Percentiles rank a stretch among this genome's conserved stretches.
phyloP scores from a whole-genome alignment of 2,797 vertebrate species.

The Chromobotia macracanthus region DNA sequence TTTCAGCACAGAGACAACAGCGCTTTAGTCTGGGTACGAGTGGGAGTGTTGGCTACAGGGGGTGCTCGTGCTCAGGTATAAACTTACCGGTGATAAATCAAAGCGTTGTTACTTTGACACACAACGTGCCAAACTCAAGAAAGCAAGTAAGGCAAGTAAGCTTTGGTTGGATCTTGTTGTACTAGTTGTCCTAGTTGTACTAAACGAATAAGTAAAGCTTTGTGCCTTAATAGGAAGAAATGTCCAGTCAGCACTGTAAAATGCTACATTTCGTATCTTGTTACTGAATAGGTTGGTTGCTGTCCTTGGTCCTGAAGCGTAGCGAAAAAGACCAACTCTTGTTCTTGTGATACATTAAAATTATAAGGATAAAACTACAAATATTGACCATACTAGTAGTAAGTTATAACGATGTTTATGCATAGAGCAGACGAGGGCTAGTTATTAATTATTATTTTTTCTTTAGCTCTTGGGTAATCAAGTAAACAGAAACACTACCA shows the following conservation, averaged over 20 bases:
- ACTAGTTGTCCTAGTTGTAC: neutral
- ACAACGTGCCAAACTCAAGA: neutral
- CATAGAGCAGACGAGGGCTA: no score
- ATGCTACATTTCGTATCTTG: neutral
- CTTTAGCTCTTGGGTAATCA: no score
- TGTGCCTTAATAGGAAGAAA: neutral
- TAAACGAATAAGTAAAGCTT: conserved; percentile 4
- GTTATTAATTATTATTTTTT: no score
- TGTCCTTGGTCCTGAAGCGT: conserved; percentile 46
- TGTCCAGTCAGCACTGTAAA: neutral
- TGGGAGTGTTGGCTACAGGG: conserved; percentile 45
- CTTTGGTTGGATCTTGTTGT: neutral
- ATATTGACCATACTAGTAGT: neutral
- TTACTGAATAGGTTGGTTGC: neutral
- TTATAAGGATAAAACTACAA: neutral
- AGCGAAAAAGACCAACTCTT: neutral
- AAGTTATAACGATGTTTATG: neutral
- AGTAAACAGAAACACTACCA: no score
- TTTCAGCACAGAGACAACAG: neutral
- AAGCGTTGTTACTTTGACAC: neutral
- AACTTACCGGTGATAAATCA: conserved; percentile 17
- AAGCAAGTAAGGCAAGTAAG: neutral
- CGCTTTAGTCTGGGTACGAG: conserved; percentile 10
- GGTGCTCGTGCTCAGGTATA: conserved; percentile 50
- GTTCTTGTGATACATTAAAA: neutral